Percentiles rank a stretch among this genome's conserved stretches.
These are phyloP conservation scores for Marasmarcha lunaedactyla DNA, from an alignment of 2,888 invertebrate genomes.

Conservation along the genomic window DNA sequence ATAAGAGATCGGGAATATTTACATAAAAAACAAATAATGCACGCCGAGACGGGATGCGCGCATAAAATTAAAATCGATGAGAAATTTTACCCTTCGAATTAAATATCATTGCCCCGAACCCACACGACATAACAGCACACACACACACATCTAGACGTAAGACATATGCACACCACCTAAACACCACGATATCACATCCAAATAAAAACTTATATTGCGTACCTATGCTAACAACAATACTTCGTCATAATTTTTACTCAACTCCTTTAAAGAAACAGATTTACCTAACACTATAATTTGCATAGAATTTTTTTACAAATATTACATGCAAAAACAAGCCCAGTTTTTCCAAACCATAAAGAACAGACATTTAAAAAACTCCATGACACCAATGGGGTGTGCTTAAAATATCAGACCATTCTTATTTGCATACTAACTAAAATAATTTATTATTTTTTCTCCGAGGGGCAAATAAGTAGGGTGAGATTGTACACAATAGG, in stretches of 20 bases:
- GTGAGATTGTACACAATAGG: conserved; percentile 52
- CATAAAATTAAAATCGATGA: conserved; percentile 71
- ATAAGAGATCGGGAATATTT: conserved; percentile 59
- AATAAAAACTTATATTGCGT: too few relatives aligned
- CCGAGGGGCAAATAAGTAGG: conserved; percentile 56
- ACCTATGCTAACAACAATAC: too few relatives aligned
- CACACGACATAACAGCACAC: conserved; percentile 32
- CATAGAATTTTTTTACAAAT: background rate
- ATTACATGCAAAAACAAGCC: conserved; percentile 8
- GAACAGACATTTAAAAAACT: conserved; percentile 45
- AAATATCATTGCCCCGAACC: conserved; percentile 61
- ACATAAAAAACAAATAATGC: conserved; percentile 69
- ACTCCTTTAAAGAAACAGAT: conserved; percentile 12
- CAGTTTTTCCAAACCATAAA: conserved; percentile 47
- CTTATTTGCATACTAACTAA: conserved; percentile 72
- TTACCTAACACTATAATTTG: too few relatives aligned
- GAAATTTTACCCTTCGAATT: conserved; percentile 66
- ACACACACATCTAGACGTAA: conserved; percentile 26
- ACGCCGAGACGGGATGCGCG: conserved; percentile 62
- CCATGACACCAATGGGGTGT: conserved; percentile 58
- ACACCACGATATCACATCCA: too few relatives aligned
- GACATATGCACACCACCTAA: too few relatives aligned
- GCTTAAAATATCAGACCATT: conserved; percentile 60
- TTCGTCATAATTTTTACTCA: too few relatives aligned
- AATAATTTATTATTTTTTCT: conserved; percentile 70